Conservation (phyloP, 2,797 vertebrate genomes). For the Crenichthys baileyi region DNA sequence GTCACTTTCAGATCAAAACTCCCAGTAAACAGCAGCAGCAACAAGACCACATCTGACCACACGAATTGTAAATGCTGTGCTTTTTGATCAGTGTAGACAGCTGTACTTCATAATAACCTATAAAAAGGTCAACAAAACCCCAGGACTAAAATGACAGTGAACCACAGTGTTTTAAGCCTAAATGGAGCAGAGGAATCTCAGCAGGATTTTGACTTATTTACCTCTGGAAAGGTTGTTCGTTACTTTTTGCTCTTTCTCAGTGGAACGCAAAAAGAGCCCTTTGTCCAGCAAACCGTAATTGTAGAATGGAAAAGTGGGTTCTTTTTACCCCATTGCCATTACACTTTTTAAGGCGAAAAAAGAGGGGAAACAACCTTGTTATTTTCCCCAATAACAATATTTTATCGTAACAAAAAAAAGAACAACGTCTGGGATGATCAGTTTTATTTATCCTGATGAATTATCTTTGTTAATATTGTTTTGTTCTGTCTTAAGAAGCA, state of each 20-base stretch:
- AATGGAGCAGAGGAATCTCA: background rate
- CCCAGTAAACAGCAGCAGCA: background rate
- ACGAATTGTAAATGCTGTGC: background rate
- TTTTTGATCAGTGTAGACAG: background rate
- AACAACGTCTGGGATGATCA: too few relatives aligned
- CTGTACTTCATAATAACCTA: constrained; percentile 6
- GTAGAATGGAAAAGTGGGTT: too few relatives aligned
- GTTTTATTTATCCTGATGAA: too few relatives aligned
- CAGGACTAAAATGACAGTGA: constrained; percentile 7
- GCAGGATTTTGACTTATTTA: constrained; percentile 12
- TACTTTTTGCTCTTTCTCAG: background rate
- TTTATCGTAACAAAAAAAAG: background rate
- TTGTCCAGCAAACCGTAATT: constrained; percentile 1
- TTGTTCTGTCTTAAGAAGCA: too few relatives aligned
- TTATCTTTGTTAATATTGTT: too few relatives aligned
- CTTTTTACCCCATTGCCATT: too few relatives aligned
- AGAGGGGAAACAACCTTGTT: background rate
- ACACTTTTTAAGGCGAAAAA: background rate
- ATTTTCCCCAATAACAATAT: background rate
- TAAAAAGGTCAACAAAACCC: constrained; percentile 11
- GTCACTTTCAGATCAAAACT: background rate
- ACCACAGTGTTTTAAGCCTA: background rate
- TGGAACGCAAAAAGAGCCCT: background rate
- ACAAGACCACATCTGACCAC: background rate
- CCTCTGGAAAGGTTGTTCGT: constrained; percentile 6